Evolutionary conservation across 2,888 invertebrate species (phyloP), one percentile per base, ranked within the genome.

Genomic region (Cordilura impudica): DNA sequence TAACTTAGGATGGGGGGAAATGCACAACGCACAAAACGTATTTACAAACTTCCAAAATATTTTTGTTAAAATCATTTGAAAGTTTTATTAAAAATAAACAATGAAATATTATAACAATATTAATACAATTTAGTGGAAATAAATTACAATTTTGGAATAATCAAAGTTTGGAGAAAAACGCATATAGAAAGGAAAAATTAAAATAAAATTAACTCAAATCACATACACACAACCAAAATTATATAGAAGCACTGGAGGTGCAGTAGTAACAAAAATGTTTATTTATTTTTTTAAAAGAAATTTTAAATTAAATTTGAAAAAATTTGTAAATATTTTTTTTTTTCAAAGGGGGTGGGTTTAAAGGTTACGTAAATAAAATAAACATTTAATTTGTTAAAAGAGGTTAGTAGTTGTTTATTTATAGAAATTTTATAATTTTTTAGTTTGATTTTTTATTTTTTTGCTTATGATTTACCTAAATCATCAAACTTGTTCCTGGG

Each of bases 401-500:
- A 39, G 74, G 58, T 77, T 78, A 80, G 75, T 73, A 56, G 21
- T 71, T 54, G 31, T 70, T 67, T 21, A 73, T 23, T 51, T 53
- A 53, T 53, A 56, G 14, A 47, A 56, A 56, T 66, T 56, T 49
- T 69, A 23, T 51, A 31, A 19, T 19, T 45, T 47, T 67, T 54
- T 53, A 65, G 56, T 29, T 69, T 43, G 45, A 66, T 29, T 39
- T 66, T 63, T 47, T 73, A 49, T 26, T 56, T 45, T 43, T 70
- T 69, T 56, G 29, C 43, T 54, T 60, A 23, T 51, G 61, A 81
- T 92, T 93, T 93, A 93, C 93, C 93, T 93, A 93, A 92, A 90
- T 93, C 93, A 92, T 93, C 93, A 91, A 93, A 92, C 92, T 93
- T 90, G 87, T 89, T 93, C 93, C 93, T 92, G 91, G 93, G 92